These are phyloP conservation scores for Ichneumoninae sp. DNA, from an alignment of 2,888 invertebrate genomes.

Conservation along the genomic window DNA sequence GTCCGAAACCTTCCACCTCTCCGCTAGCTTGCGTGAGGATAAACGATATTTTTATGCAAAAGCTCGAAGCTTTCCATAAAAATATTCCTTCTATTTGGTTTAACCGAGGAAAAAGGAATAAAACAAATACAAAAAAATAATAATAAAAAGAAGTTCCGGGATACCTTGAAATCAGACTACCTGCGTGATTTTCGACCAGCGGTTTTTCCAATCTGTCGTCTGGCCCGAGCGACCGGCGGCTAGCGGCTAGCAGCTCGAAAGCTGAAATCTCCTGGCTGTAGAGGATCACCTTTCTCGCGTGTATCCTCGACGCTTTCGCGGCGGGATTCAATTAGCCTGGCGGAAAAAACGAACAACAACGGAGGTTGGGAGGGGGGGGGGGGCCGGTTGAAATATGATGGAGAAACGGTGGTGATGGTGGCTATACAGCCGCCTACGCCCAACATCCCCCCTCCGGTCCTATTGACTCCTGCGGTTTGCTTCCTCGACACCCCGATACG, in stretches of 20 bases:
- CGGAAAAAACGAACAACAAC: constrained; percentile 57
- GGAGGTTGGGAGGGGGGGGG: neutral
- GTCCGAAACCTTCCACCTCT: neutral
- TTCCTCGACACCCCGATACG: constrained; percentile 26
- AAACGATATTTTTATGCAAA: constrained; percentile 14
- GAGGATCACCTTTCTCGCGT: constrained; percentile 13
- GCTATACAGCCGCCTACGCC: neutral
- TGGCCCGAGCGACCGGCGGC: constrained; percentile 7
- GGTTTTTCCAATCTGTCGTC: constrained; percentile 36
- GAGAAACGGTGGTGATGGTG: constrained; percentile 12
- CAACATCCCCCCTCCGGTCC: constrained; percentile 35
- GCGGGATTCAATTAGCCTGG: constrained; percentile 62
- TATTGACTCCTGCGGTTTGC: constrained; percentile 56
- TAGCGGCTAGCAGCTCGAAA: constrained; percentile 5
- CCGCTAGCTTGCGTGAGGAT: neutral
- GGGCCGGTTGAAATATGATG: constrained; percentile 51
- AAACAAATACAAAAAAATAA: constrained; percentile 1
- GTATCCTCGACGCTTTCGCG: constrained; percentile 34
- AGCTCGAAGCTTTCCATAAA: neutral
- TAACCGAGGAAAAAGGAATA: neutral
- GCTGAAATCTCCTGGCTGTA: constrained; percentile 6
- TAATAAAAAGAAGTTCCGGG: constrained; percentile 3
- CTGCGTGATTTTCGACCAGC: constrained; percentile 53
- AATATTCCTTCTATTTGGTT: neutral
- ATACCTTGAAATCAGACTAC: constrained; percentile 50